These are phyloP conservation scores for Epizoanthus ramosus DNA, from an alignment of 92 coral and sea anemone genomes.

Conservation along the genomic window DNA sequence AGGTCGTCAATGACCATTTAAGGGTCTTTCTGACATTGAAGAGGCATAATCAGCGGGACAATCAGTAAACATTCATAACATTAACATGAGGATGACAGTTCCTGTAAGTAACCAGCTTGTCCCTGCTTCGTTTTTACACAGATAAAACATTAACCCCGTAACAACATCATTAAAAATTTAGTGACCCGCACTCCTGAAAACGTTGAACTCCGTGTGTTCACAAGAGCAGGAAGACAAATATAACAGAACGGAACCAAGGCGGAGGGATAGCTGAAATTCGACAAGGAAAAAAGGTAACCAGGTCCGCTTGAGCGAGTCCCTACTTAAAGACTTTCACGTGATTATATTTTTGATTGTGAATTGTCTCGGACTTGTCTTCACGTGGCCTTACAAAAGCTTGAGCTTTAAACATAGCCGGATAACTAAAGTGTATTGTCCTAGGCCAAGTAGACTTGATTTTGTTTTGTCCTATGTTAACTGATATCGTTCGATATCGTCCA, in stretches of 20 bases:
- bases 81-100: neutral
- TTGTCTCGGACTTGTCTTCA: neutral
- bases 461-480: neutral
- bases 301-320: no score
- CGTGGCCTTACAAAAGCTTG: neutral
- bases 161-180: slow-evolving; percentile 10
- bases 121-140: slow-evolving; percentile 17
- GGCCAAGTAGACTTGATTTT: neutral
- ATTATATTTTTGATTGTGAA: neutral
- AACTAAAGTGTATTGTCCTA: neutral
- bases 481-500: neutral
- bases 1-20: no score
- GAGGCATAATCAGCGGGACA: no score
- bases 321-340: neutral
- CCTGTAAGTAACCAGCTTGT: slow-evolving; percentile 10
- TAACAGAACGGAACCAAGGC: slow-evolving; percentile 2
- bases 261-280: neutral
- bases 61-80: neutral
- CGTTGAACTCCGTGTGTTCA: slow-evolving; percentile 7
- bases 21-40: no score
- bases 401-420: neutral
- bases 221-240: neutral
- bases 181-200: slow-evolving; percentile 6
- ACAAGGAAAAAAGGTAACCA: slow-evolving; percentile 10
- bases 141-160: neutral